Percentiles rank a stretch among this genome's conserved stretches.
These are phyloP conservation scores for Sphaeramia orbicularis DNA, from an alignment of 2,797 vertebrate genomes.

Conservation along the genomic window DNA sequence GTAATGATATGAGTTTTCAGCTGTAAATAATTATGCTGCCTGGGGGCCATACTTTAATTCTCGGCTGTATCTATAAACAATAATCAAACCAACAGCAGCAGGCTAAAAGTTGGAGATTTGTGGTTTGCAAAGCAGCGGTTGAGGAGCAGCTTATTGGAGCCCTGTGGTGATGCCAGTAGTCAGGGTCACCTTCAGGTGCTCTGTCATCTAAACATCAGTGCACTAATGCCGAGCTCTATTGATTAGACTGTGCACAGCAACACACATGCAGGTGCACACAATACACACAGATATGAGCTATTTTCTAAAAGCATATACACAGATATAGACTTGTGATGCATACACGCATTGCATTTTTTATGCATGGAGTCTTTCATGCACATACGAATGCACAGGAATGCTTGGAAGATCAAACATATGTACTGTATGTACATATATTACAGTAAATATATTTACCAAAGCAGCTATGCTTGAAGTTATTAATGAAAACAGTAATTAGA, in stretches of 20 bases:
- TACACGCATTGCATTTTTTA: neutral
- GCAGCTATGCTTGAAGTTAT: neutral
- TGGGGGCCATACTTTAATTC: slow-evolving; percentile 98
- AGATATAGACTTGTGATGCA: neutral
- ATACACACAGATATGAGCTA: slow-evolving; percentile 14
- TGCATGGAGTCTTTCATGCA: neutral
- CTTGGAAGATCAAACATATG: neutral
- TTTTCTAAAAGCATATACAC: slow-evolving; percentile 7
- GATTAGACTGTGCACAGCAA: slow-evolving; percentile 82
- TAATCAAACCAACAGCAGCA: slow-evolving; percentile 95
- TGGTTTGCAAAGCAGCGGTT: slow-evolving; percentile 80
- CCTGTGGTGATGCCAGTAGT: slow-evolving; percentile 93
- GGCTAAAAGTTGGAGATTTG: slow-evolving; percentile 92
- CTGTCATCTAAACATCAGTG: slow-evolving; percentile 83
- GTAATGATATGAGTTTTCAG: slow-evolving; percentile 99
- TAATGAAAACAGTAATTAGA: neutral
- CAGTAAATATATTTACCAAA: neutral
- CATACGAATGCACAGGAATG: too few species aligned
- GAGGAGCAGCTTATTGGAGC: slow-evolving; percentile 89
- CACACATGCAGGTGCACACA: slow-evolving; percentile 35
- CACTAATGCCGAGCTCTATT: slow-evolving; percentile 88
- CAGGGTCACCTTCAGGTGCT: slow-evolving; percentile 94
- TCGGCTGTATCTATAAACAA: slow-evolving; percentile 99
- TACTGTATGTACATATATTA: neutral
- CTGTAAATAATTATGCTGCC: slow-evolving; percentile 99